phyloP scores from a whole-genome alignment of 30 jellyfish, hydroid and myxozoan genomes.

The Aurelia sp. region DNA sequence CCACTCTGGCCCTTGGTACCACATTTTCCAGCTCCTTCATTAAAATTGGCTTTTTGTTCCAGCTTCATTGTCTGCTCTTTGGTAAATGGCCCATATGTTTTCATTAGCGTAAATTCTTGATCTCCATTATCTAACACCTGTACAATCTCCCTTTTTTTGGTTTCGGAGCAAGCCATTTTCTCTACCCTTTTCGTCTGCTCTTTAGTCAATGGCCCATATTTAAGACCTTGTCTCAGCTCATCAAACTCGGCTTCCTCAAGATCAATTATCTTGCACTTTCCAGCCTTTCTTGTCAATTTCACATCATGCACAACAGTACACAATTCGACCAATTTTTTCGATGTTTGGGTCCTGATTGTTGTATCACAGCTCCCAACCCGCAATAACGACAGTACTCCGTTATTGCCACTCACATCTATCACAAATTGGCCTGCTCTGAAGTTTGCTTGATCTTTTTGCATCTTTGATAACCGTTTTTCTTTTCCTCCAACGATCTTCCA shows the following conservation, averaged over 20 bases:
- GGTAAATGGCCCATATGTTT: too few relatives aligned
- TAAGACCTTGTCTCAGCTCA: not conserved
- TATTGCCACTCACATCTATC: constrained; percentile 57
- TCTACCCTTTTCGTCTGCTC: too few relatives aligned
- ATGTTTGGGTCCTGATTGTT: not conserved
- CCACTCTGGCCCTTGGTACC: too few relatives aligned
- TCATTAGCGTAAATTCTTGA: too few relatives aligned
- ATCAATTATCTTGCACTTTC: not conserved
- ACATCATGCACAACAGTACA: constrained; percentile 55
- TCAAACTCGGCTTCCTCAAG: not conserved
- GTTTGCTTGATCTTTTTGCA: not conserved
- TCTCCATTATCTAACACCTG: too few relatives aligned
- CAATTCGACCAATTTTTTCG: constrained; percentile 16
- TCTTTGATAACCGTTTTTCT: not conserved
- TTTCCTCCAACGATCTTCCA: constrained; percentile 51
- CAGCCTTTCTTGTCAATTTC: not conserved
- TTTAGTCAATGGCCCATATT: too few relatives aligned
- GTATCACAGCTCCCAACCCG: constrained; percentile 8
- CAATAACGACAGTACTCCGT: constrained; percentile 20
- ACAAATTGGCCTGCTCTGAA: constrained; percentile 39
- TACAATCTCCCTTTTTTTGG: too few relatives aligned
- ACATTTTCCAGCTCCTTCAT: too few relatives aligned
- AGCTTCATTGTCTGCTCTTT: too few relatives aligned
- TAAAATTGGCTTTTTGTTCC: too few relatives aligned
- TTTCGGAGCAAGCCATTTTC: too few relatives aligned